Base-by-base conservation (phyloP, 2,888 invertebrate genomes). In the Ochropacha duplaris region DNA sequence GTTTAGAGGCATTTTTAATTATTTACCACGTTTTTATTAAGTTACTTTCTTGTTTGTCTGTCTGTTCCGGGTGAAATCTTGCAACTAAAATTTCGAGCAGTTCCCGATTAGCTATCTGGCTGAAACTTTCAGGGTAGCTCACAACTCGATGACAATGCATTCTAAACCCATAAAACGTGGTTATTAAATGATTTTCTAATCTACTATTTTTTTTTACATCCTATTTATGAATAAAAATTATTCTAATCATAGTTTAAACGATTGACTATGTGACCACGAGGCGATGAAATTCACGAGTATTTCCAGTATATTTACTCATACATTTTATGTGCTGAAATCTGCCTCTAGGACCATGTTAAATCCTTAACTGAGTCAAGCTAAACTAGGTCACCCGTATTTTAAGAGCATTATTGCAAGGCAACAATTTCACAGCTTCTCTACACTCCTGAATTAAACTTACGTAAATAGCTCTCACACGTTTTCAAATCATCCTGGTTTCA, bases 401-500 rank as follows among this genome's bases (percentile, higher is more conserved):
- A 44, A 44, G 16, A 19, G 44, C 19, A 44, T 44, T 44, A 19
- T 3, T 19, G 2, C 6, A 44, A 6, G 19, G 44, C 19, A 44
- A 44, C 44, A 19, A 44, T 44, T 44, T 44, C 44, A 44, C 8
- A 44, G 44, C 19, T 19, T 44, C 44, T 39, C 16, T 50, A 50
- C n/a, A 50, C 26, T 50, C 24, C 8, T 50, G 8, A 50, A 26
- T 50, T 28, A 16, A 50, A 3, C 28, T 9, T 8, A 16, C n/a
- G n/a, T 28, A 50, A 50, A 50, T 26, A 26, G n/a, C n/a, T 50
- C 50, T 8, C 3, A 1, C n/a, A 26, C 19, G 9, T 50, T 50
- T 50, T n/a, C 9, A 50, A 24, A 28, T 26, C 14, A 3, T 26
- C 28, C 1, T 9, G 49, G 54, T 60, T 58, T 61, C 62, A 54